Conservation (phyloP, 1,140 invertebrate genomes). For the Drosophila obscura region DNA sequence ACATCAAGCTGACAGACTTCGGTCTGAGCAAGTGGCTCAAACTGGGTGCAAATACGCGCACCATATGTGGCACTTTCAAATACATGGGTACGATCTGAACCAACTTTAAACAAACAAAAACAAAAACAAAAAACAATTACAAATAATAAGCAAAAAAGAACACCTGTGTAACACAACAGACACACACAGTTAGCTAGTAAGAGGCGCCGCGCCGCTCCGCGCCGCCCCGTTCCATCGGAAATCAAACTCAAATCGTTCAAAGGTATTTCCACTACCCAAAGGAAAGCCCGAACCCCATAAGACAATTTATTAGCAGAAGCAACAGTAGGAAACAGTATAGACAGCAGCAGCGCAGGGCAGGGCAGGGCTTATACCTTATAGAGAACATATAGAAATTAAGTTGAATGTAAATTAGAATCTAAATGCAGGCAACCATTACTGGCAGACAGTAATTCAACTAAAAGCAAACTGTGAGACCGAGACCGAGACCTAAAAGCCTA, state of each 20-base stretch:
- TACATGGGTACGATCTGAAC: conserved; percentile 91
- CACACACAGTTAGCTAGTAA: conserved; percentile 21
- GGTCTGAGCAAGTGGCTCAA: conserved; percentile 96
- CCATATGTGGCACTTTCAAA: conserved; percentile 95
- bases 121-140: conserved; percentile 25
- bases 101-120: conserved; percentile 22
- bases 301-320: conserved; percentile 15
- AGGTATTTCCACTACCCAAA: neutral
- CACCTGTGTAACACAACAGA: conserved; percentile 6
- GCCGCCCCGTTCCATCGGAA: conserved; percentile 30
- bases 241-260: conserved; percentile 35
- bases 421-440: no score
- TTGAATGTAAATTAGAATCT: neutral
- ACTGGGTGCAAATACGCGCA: conserved; percentile 89
- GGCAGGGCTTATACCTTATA: neutral
- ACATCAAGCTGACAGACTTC: conserved; percentile 95
- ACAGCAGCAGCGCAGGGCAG: conserved; percentile 16
- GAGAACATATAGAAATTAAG: no score
- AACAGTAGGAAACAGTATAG: neutral
- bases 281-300: conserved; percentile 26
- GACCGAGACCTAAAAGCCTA: conserved; percentile 2
- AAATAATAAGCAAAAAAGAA: conserved; percentile 28
- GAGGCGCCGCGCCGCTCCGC: conserved; percentile 7
- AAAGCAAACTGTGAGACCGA: conserved; percentile 3
- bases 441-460: conserved; percentile 4